Percentiles rank a stretch among this genome's conserved stretches.
phyloP scores from a whole-genome alignment of 2,797 vertebrate species.

The Neosalanx taihuensis region DNA sequence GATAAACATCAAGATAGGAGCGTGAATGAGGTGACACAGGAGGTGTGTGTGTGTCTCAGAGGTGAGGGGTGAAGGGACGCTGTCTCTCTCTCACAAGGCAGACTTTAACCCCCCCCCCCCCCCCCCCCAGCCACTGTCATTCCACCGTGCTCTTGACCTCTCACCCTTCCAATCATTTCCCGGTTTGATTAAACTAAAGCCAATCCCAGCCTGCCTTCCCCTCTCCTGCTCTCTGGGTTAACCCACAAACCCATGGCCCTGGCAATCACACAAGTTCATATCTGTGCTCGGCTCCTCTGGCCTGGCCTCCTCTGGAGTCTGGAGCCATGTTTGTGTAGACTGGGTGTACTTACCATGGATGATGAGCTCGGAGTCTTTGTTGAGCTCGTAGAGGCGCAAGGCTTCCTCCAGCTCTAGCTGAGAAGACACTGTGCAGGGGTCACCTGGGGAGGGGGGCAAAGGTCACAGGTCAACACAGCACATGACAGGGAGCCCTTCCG shows the following conservation, averaged over 20 bases:
- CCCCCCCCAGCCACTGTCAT: conserved; percentile 16
- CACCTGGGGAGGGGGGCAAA: conserved; percentile 75
- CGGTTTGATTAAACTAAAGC: conserved; percentile 56
- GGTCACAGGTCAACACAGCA: conserved; percentile 29
- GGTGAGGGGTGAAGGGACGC: conserved; percentile 39
- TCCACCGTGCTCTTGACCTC: conserved; percentile 52
- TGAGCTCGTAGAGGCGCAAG: conserved; percentile 93
- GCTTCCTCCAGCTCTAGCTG: conserved; percentile 98
- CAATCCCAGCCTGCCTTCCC: conserved; percentile 15
- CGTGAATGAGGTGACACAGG: no score
- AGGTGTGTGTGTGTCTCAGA: conserved; percentile 47
- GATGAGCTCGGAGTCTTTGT: conserved; percentile 98
- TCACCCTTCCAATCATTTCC: conserved; percentile 34
- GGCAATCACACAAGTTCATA: no score
- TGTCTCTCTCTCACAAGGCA: conserved; percentile 52
- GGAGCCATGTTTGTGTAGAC: not conserved
- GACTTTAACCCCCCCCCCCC: conserved; percentile 34
- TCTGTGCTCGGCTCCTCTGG: no score
- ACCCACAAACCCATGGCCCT: conserved; percentile 4
- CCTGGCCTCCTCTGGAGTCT: not conserved
- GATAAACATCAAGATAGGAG: no score
- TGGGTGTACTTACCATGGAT: conserved; percentile 84
- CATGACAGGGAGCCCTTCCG: conserved; percentile 7
- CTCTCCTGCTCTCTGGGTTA: conserved; percentile 28
- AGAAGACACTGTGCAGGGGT: conserved; percentile 97